These are phyloP conservation scores for Prionace glauca DNA, from an alignment of 2,797 vertebrate species.

Conservation along the genomic window DNA sequence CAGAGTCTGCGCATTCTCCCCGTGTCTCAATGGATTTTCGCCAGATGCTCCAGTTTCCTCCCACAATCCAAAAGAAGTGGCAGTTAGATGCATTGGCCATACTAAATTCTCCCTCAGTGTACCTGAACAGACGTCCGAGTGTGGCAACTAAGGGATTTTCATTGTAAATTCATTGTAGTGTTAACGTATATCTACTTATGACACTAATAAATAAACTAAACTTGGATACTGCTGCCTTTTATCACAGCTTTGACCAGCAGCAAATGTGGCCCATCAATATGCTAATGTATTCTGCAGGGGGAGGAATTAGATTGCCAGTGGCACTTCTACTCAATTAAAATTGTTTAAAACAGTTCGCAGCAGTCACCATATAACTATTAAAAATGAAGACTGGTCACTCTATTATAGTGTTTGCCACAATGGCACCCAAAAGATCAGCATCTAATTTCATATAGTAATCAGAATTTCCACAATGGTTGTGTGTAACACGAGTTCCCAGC, in stretches of 20 bases:
- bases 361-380: background rate
- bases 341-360: background rate
- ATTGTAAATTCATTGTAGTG: no score
- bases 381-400: background rate
- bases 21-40: no score
- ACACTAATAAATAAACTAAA: no score
- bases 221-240: background rate
- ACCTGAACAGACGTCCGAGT: no score
- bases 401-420: background rate
- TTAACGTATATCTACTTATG: no score
- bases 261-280: background rate
- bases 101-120: no score
- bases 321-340: background rate
- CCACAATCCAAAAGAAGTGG: no score
- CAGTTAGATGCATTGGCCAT: no score
- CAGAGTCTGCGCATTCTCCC: no score
- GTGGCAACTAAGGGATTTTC: no score
- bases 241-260: background rate
- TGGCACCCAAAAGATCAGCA: background rate
- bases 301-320: background rate
- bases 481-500: background rate
- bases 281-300: background rate
- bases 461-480: background rate
- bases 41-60: no score
- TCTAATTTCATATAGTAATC: background rate